Conservation (phyloP, 2,113 vertebrate species). For the Rynchops niger region DNA sequence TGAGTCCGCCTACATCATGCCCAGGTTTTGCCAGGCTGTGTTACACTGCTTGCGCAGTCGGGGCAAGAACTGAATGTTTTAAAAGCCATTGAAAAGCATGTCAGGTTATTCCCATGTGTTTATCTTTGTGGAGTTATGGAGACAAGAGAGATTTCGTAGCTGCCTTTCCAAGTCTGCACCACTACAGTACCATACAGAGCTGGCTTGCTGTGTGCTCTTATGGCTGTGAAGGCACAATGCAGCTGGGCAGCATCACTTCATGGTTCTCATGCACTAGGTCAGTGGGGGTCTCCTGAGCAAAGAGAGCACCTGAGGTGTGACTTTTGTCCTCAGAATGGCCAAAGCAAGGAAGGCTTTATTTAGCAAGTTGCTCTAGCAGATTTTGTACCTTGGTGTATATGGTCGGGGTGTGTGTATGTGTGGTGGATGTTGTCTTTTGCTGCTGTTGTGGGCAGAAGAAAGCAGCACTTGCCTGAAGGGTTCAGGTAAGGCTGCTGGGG, state of each 20-base stretch:
- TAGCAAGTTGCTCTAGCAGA: not conserved
- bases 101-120: not conserved
- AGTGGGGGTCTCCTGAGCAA: not conserved
- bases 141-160: not conserved
- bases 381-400: not conserved
- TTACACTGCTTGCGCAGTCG: not conserved
- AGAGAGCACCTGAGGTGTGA: not conserved
- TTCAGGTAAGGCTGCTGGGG: not conserved
- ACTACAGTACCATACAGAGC: not conserved
- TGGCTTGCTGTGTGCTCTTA: not conserved
- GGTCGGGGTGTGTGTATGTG: not conserved
- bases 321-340: not conserved
- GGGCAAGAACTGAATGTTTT: not conserved
- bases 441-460: not conserved
- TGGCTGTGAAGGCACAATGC: not conserved
- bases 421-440: not conserved
- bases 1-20: not conserved
- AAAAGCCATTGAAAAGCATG: not conserved
- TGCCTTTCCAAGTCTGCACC: not conserved
- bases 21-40: not conserved
- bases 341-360: not conserved
- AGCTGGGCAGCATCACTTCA: not conserved
- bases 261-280: not conserved
- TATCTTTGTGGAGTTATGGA: not conserved
- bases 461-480: not conserved